Conservation (phyloP, 35 echinoderm and acorn worm genomes). For the Stichopus chloronotus region DNA sequence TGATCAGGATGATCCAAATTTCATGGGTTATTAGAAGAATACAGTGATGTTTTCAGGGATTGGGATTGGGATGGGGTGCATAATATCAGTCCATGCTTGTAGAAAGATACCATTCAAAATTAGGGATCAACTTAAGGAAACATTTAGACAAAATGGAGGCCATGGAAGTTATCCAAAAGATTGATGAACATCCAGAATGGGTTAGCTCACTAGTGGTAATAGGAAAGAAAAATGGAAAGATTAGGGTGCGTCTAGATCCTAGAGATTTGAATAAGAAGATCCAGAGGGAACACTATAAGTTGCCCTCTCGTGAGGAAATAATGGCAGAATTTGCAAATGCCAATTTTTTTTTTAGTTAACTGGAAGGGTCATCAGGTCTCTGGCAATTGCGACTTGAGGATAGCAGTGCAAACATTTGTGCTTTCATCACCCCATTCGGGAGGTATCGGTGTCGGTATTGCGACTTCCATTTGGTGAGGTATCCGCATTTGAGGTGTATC, state of each 20-base stretch:
- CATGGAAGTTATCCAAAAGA: constrained; percentile 33
- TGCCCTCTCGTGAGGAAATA: constrained; percentile 63
- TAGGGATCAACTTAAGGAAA: constrained; percentile 54
- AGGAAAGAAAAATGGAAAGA: constrained; percentile 54
- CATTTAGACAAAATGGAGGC: constrained; percentile 57
- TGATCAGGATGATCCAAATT: neutral
- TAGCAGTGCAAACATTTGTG: neutral
- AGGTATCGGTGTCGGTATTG: constrained; percentile 14
- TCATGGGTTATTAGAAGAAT: neutral
- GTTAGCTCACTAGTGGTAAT: constrained; percentile 55
- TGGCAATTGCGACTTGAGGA: constrained; percentile 1
- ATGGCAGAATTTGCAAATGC: constrained; percentile 10
- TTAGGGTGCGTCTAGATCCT: constrained; percentile 67
- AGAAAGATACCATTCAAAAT: constrained; percentile 63
- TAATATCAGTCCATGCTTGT: constrained; percentile 46
- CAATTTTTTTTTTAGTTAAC: neutral
- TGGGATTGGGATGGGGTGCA: constrained; percentile 50
- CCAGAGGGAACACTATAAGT: constrained; percentile 61
- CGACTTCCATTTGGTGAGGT: constrained; percentile 46
- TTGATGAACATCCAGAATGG: constrained; percentile 60
- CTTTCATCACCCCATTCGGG: neutral
- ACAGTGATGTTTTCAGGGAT: constrained; percentile 46
- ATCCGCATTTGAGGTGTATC: constrained; percentile 41
- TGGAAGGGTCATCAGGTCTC: neutral
- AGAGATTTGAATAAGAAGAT: constrained; percentile 59